phyloP scores from a whole-genome alignment of 1,140 invertebrate genomes.

The Meteorus sp. region DNA sequence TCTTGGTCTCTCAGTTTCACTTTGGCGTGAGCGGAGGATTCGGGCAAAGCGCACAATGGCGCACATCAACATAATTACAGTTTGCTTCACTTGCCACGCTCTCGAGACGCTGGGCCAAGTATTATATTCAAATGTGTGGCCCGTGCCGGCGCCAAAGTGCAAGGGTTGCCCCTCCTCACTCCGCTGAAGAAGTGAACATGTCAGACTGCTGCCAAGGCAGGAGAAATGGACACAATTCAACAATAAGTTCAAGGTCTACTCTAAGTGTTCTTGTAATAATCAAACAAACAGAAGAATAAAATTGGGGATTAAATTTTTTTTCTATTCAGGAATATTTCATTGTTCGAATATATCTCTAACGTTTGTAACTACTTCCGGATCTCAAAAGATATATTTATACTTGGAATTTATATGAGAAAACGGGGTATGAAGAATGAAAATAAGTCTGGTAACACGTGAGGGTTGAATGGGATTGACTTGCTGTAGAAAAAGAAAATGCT shows the following conservation, averaged over 20 bases:
- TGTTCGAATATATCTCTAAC: no score
- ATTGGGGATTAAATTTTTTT: neutral
- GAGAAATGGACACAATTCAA: neutral
- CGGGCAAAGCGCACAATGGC: conserved; percentile 31
- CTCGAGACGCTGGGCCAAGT: conserved; percentile 45
- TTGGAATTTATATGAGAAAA: neutral
- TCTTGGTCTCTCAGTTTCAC: conserved; percentile 28
- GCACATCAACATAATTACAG: conserved; percentile 57
- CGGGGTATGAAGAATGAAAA: neutral
- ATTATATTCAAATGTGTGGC: conserved; percentile 55
- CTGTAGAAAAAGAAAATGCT: conserved; percentile 10
- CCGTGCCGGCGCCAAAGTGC: conserved; percentile 43
- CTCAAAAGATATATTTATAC: neutral
- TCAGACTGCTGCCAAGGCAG: neutral
- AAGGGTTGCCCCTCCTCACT: conserved; percentile 29
- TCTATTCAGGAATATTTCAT: no score
- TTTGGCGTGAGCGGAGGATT: conserved; percentile 35
- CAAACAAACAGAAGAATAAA: no score
- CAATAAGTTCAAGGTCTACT: no score
- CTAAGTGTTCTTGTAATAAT: no score
- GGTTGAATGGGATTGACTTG: conserved; percentile 14
- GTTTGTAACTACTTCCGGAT: no score
- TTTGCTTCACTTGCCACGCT: conserved; percentile 41
- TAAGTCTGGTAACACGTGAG: neutral
- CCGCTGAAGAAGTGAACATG: conserved; percentile 23